These are phyloP conservation scores for Apomyelois bistriatella DNA, from an alignment of 2,888 invertebrate species.

Conservation along the genomic window DNA sequence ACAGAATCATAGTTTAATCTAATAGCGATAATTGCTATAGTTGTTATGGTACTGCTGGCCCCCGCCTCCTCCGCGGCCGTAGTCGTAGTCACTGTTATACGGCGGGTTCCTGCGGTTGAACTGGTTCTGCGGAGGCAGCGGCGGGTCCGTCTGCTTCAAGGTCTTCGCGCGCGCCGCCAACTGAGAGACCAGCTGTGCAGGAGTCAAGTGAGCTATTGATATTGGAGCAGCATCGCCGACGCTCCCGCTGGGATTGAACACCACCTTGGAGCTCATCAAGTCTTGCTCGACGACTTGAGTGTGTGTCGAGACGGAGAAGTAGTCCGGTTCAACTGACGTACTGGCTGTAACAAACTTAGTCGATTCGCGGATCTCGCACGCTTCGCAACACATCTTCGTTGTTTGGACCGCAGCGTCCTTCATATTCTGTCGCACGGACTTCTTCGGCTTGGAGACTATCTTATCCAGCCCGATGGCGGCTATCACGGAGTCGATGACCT, in stretches of 20 bases:
- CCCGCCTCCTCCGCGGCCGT: conserved; percentile 34
- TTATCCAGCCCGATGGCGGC: conserved; percentile 53
- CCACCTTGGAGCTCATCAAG: conserved; percentile 56
- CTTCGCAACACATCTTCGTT: conserved; percentile 55
- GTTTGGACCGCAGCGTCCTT: conserved; percentile 67
- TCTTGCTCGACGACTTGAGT: conserved; percentile 71
- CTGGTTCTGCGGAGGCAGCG: conserved; percentile 29
- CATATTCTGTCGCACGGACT: conserved; percentile 43
- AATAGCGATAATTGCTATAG: conserved; percentile 42
- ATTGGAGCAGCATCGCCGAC: conserved; percentile 51
- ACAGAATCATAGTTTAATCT: conserved; percentile 3
- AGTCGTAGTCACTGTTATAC: conserved; percentile 38
- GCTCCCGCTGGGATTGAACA: conserved; percentile 63
- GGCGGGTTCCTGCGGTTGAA: conserved; percentile 34
- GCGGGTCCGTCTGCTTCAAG: conserved; percentile 48
- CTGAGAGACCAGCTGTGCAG: conserved; percentile 70
- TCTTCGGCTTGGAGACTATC: conserved; percentile 49
- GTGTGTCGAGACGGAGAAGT: conserved; percentile 53
- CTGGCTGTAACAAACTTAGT: conserved; percentile 36
- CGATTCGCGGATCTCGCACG: conserved; percentile 61
- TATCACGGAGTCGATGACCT: conserved; percentile 60
- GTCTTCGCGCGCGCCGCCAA: conserved; percentile 70
- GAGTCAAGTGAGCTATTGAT: conserved; percentile 69
- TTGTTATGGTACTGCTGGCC: conserved; percentile 40
- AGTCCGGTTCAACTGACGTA: conserved; percentile 47